These are phyloP conservation scores for Tachina lurida DNA, from an alignment of 2,888 invertebrate genomes.

Conservation along the genomic window DNA sequence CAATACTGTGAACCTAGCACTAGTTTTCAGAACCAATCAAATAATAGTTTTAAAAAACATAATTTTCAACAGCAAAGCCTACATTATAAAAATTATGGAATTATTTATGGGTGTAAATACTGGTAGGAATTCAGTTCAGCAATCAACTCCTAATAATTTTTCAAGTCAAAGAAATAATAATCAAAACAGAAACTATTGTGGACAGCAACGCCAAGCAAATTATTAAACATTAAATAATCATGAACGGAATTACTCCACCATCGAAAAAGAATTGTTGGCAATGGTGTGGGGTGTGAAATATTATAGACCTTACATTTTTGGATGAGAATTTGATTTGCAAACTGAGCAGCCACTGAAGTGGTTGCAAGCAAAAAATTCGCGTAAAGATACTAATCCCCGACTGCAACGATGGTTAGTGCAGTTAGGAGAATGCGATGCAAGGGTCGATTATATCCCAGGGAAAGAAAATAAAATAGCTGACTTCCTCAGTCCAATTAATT, in stretches of 20 bases:
- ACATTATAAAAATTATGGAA: too few species aligned
- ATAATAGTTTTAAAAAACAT: too few species aligned
- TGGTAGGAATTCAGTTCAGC: too few species aligned
- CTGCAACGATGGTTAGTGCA: slow-evolving; percentile 61
- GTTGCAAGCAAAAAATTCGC: slow-evolving; percentile 27
- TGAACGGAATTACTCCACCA: slow-evolving; percentile 50
- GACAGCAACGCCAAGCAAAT: slow-evolving; percentile 20
- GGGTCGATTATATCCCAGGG: slow-evolving; percentile 68
- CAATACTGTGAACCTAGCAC: too few species aligned
- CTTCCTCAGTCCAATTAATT: slow-evolving; percentile 67
- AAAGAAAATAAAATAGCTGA: slow-evolving; percentile 62
- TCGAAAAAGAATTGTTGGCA: slow-evolving; percentile 19
- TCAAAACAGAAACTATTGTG: neutral
- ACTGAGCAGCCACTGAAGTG: slow-evolving; percentile 66
- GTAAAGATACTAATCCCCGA: slow-evolving; percentile 64
- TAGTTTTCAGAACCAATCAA: too few species aligned
- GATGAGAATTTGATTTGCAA: slow-evolving; percentile 71
- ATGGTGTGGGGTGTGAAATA: slow-evolving; percentile 74
- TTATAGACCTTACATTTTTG: slow-evolving; percentile 79
- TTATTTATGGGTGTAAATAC: too few species aligned
- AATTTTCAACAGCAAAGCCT: too few species aligned
- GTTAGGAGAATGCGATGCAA: slow-evolving; percentile 64
- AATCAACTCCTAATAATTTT: neutral
- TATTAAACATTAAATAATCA: neutral
- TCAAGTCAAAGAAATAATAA: neutral